Base-by-base conservation (phyloP, 1,140 invertebrate species). In the Drosophila gunungcola region DNA sequence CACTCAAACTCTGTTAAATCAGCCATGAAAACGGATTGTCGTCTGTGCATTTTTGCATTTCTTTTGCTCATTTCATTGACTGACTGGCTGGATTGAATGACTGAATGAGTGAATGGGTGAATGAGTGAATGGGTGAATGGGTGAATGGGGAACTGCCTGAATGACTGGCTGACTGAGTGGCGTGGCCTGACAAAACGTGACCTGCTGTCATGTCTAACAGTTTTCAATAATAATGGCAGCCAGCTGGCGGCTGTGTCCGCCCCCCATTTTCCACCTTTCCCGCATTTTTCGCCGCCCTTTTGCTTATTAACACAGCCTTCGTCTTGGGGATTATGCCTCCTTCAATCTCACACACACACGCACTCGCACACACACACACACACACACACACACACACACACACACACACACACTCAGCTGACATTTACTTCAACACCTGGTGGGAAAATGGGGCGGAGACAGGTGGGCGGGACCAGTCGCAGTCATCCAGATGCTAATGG, bases 21-120 rank as follows among this genome's bases (percentile, higher is more conserved):
- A 86, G 83, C 83, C 82, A 86, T 86, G 82, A 86, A 86, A 86
- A 86, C 83, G 82, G 82, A 86, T 88, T 86, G 83, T 86, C 79
- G 83, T 86, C 72, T 76, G 75, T 76, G 73, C 74, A 43, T 52
- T 76, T 86, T 88, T 88, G 78, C 79, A 72, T 88, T 79, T 88
- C 62, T 69, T 88, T 78, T 81, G 70, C 83, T 88, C 83, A 76
- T 86, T 88, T 86, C 70, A 83, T 88, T 69, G 75, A 69, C 69
- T 62, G 67, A 11, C 68, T 70, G 78, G 41, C 55, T 73, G 56
- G 60, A 62, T 25, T 48, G 70, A 51, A 10, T 51, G 39, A 41
- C 2, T 46, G 52, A 25, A 9, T 56, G 54, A 41, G 34, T 25
- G 48, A 51, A 7, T 51, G 34, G 36, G 3, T 32, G 42, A 25